Percentiles rank a stretch among this genome's conserved stretches.
Conservation (phyloP, 2,113 vertebrate genomes). For the Trematocara unimaculatum region DNA sequence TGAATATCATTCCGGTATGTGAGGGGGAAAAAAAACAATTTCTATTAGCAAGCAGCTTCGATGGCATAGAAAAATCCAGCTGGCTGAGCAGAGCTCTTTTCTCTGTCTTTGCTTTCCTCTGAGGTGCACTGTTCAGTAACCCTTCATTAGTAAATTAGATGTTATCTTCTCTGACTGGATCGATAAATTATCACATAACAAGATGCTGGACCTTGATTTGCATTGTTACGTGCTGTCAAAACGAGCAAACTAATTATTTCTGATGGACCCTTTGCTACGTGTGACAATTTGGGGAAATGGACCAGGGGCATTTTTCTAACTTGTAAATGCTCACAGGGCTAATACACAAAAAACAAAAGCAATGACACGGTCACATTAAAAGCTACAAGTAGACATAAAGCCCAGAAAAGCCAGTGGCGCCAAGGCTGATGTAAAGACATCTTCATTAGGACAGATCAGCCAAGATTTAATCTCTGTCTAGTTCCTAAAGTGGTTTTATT, state of each 20-base stretch:
- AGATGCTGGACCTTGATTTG: constrained; percentile 55
- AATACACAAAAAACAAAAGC: not conserved
- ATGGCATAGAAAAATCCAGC: constrained; percentile 1
- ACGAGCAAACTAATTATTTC: constrained; percentile 38
- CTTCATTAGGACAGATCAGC: not conserved
- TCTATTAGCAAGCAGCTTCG: constrained; percentile 50
- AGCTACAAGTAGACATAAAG: not conserved
- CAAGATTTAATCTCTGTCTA: not conserved
- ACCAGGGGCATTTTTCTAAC: constrained; percentile 1
- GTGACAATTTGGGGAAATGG: constrained; percentile 27
- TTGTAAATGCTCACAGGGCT: not conserved
- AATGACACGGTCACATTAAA: constrained; percentile 2
- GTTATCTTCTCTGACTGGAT: constrained; percentile 57
- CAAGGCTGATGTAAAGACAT: not conserved
- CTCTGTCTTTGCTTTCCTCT: not conserved
- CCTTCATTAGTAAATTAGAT: constrained; percentile 56
- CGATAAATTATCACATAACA: constrained; percentile 60
- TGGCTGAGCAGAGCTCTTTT: not conserved
- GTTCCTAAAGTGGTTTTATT: not conserved
- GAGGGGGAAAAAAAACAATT: not conserved
- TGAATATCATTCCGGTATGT: constrained; percentile 56
- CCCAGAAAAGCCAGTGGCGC: not conserved
- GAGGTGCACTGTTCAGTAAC: constrained; percentile 43
- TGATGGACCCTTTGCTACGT: constrained; percentile 14
- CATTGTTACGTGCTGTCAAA: not conserved